Percentiles rank a stretch among this genome's conserved stretches.
Evolutionary conservation across 2,888 invertebrate genomes (phyloP).

Genomic region (Dendrolimus houi): DNA sequence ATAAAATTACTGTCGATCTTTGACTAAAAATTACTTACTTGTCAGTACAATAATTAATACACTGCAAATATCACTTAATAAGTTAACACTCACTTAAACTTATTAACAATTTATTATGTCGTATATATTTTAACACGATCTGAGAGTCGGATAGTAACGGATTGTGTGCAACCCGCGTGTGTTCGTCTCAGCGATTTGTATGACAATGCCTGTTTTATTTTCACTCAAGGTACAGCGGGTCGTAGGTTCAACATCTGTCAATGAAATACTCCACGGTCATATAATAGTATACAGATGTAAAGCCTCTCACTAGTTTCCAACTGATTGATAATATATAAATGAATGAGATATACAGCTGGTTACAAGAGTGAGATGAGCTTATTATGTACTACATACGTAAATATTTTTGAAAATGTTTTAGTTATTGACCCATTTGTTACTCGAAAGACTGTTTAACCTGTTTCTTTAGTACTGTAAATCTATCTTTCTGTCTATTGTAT

Average conservation of each 20-base stretch:
- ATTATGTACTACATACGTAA: too few relatives aligned
- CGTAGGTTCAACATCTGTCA: slow-evolving; percentile 48
- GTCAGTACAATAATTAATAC: slow-evolving; percentile 2
- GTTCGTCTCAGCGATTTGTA: slow-evolving; percentile 31
- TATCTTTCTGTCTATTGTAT: too few relatives aligned
- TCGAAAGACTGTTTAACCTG: too few relatives aligned
- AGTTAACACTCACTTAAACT: not conserved
- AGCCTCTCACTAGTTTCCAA: slow-evolving; percentile 53
- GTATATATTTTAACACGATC: too few relatives aligned
- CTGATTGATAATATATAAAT: slow-evolving; percentile 18
- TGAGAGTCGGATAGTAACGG: too few relatives aligned
- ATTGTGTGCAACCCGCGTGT: slow-evolving; percentile 1
- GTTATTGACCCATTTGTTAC: too few relatives aligned
- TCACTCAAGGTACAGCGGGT: slow-evolving; percentile 44
- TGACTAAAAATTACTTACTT: not conserved
- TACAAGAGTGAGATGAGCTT: too few relatives aligned
- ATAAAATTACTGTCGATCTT: too few relatives aligned
- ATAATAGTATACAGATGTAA: not conserved
- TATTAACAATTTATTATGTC: too few relatives aligned
- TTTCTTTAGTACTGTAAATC: too few relatives aligned
- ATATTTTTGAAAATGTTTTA: too few relatives aligned
- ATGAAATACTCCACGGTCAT: slow-evolving; percentile 58
- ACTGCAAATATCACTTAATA: slow-evolving; percentile 1
- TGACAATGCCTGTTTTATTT: slow-evolving; percentile 50
- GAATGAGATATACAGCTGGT: slow-evolving; percentile 2